These are phyloP conservation scores for Dermatemys mawii DNA, from an alignment of 2,113 vertebrate species.

Conservation along the genomic window DNA sequence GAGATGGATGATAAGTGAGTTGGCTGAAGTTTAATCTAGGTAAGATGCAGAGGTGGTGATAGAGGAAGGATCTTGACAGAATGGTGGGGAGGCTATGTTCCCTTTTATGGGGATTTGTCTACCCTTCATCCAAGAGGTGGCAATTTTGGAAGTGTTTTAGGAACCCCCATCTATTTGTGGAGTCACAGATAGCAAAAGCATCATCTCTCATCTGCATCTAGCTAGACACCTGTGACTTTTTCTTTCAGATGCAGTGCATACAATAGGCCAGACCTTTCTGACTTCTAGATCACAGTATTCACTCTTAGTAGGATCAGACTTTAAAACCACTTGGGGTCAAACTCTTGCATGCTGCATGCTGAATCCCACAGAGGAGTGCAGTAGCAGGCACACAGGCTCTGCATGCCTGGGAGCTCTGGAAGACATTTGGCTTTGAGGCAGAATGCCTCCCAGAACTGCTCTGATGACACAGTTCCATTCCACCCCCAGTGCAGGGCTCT, in stretches of 20 bases:
- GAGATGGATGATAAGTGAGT: not conserved
- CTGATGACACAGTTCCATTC: not conserved
- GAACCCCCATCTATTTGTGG: rapidly evolving
- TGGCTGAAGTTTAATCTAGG: not conserved
- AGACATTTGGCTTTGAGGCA: not conserved
- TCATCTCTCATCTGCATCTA: not conserved
- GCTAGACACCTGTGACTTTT: not conserved
- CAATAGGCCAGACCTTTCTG: not conserved
- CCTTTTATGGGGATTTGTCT: not conserved
- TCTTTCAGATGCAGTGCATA: not conserved
- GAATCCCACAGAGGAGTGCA: not conserved
- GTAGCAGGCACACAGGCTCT: not conserved
- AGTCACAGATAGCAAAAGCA: not conserved
- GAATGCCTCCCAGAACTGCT: not conserved
- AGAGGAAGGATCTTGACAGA: not conserved
- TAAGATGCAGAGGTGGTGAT: not conserved
- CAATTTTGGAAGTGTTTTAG: not conserved
- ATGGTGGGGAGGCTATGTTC: not conserved
- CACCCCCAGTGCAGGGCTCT: not conserved
- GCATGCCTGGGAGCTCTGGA: not conserved
- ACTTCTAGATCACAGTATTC: not conserved
- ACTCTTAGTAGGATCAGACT: not conserved
- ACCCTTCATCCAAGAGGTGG: not conserved
- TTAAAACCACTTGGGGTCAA: not conserved
- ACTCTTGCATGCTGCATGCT: not conserved